Evolutionary conservation across 2,113 vertebrate species (phyloP).

Genomic region (Abramis brama): DNA sequence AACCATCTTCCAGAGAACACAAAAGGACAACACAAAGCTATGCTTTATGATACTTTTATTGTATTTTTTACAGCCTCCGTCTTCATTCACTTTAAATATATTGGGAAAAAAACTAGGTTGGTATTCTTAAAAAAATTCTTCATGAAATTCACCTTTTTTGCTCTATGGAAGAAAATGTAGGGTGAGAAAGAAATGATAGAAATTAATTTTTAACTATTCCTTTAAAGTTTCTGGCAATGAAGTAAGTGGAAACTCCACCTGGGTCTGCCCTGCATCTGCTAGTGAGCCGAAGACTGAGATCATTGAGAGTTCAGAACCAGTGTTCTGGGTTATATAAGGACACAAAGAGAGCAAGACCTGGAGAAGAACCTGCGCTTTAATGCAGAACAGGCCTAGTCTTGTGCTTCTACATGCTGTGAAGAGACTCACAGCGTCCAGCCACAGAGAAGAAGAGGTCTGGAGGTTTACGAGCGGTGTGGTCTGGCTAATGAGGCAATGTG

Average conservation of each 20-base stretch:
- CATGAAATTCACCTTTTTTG: neutral
- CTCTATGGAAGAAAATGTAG: neutral
- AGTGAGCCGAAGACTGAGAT: constrained; percentile 26
- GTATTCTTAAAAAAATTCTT: neutral
- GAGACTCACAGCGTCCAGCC: neutral
- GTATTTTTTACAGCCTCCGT: neutral
- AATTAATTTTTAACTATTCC: neutral
- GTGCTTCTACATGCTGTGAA: constrained; percentile 4
- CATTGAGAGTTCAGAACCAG: constrained; percentile 7
- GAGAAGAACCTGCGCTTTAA: constrained; percentile 29
- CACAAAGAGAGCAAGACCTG: constrained; percentile 14
- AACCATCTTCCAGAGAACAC: neutral
- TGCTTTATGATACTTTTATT: neutral
- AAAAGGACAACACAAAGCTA: neutral
- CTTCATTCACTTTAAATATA: neutral
- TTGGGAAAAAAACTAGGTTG: neutral
- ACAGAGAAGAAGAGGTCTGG: constrained; percentile 11
- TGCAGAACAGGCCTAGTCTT: constrained; percentile 30
- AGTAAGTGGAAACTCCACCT: constrained; percentile 28
- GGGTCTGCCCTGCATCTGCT: constrained; percentile 34
- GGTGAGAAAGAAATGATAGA: constrained; percentile 13
- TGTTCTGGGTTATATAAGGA: constrained; percentile 37
- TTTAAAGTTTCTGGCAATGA: neutral
- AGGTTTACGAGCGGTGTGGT: constrained; percentile 7
- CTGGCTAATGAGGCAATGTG: constrained; percentile 4